Percentiles rank a stretch among this genome's conserved stretches.
Conservation (phyloP, 2,888 invertebrate species). For the Ethmia dodecea region DNA sequence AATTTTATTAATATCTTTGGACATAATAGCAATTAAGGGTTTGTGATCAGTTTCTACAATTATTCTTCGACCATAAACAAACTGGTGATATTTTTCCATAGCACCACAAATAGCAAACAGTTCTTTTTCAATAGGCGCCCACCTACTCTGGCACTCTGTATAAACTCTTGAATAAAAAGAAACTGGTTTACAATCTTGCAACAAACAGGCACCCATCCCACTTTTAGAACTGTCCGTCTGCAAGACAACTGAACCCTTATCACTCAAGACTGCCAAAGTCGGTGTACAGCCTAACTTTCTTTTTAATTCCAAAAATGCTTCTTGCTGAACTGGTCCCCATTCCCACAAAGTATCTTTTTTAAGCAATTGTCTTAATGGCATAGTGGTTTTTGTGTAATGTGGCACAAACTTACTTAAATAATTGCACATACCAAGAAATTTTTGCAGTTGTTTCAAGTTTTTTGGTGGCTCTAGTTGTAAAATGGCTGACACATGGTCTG, state of each 20-base stretch:
- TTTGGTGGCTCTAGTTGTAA: background rate
- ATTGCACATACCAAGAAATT: conserved; percentile 26
- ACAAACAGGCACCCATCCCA: conserved; percentile 17
- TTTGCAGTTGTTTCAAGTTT: conserved; percentile 17
- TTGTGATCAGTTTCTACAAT: conserved; percentile 20
- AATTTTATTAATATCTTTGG: conserved; percentile 19
- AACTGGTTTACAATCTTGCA: conserved; percentile 16
- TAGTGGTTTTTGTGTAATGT: conserved; percentile 13
- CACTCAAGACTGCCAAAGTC: conserved; percentile 1
- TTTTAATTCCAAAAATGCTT: conserved; percentile 3
- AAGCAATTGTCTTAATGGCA: background rate
- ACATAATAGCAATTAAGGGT: conserved; percentile 18
- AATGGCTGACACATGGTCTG: conserved; percentile 7
- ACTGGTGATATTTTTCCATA: conserved; percentile 20
- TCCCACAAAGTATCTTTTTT: conserved; percentile 4
- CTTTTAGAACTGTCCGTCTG: conserved; percentile 18
- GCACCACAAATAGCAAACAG: conserved; percentile 16
- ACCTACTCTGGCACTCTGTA: conserved; percentile 23
- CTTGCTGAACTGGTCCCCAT: conserved; percentile 1
- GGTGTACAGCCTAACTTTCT: conserved; percentile 2
- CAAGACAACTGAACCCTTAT: conserved; percentile 2
- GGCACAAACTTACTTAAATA: conserved; percentile 23
- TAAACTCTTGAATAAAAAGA: conserved; percentile 26
- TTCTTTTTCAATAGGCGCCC: conserved; percentile 23
- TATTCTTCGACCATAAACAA: conserved; percentile 18